Evolutionary conservation across 37 sponge, comb jelly and placozoan genomes (phyloP), one percentile per base, ranked within the genome.

Genomic region (Sycon ciliatum): DNA sequence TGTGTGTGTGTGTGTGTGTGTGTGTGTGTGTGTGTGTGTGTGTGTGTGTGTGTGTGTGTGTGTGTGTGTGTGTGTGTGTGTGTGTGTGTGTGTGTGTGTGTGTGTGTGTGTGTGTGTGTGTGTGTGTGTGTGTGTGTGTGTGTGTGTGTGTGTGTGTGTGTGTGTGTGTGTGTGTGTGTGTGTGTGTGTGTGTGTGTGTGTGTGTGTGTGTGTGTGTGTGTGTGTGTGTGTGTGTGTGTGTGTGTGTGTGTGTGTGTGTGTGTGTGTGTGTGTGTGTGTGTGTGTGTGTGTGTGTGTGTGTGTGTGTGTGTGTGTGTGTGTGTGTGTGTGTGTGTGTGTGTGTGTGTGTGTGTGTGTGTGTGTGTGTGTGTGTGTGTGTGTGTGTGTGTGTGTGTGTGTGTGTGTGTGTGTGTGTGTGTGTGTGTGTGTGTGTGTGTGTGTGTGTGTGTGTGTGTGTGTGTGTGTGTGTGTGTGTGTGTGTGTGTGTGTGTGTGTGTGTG

Each of bases 201-300:
- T n/a, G n/a, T 42, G 49, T 42, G 9, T 7, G 7, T 42, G 7
- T 42, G 49, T 13, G 49, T 42, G 49, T 42, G 49, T 42, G 49
- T 42, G 49, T 42, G 49, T 42, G 49, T 42, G 49, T 42, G 49
- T 42, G 49, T 42, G 49, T 42, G 49, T 42, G 49, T 42, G 49
- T 42, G 49, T 42, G 49, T 42, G 49, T 42, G 49, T 42, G 49
- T 42, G 49, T 42, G 49, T 42, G 49, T 42, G 49, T 42, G 49
- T 42, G 13, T 42, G 49, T 42, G 49, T 42, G 49, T 42, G 49
- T 42, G 49, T 42, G 49, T 42, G 49, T 42, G 49, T 42, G 49
- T 42, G 49, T 42, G 49, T 42, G 49, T 42, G 49, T 42, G 49
- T 42, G 49, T 42, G 9, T 42, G 9, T 42, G 49, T 13, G 13